phyloP scores from a whole-genome alignment of 92 coral and sea anemone genomes.

The Zoanthus sansibaricus region DNA sequence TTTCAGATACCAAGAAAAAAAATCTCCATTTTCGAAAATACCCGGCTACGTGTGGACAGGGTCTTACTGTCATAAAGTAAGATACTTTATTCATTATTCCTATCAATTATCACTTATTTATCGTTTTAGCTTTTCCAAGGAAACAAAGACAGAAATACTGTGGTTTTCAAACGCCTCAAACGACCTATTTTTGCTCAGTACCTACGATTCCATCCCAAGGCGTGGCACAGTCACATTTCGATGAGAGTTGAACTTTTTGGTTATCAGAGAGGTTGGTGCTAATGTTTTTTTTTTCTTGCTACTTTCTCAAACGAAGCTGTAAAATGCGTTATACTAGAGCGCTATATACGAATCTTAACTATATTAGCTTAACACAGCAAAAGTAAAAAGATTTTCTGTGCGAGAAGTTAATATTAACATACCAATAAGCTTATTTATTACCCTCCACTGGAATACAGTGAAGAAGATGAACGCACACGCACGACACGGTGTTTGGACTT shows the following conservation, averaged over 20 bases:
- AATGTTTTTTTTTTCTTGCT: too few relatives aligned
- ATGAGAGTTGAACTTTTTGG: conserved; percentile 93
- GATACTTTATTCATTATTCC: not conserved
- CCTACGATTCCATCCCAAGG: conserved; percentile 89
- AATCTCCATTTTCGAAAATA: too few relatives aligned
- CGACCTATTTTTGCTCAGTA: conserved; percentile 70
- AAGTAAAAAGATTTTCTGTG: too few relatives aligned
- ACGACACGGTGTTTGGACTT: too few relatives aligned
- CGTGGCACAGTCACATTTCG: conserved; percentile 84
- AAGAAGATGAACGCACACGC: too few relatives aligned
- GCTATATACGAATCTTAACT: not conserved
- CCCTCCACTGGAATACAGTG: too few relatives aligned
- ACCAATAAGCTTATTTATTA: too few relatives aligned
- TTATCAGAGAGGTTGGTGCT: conserved; percentile 74
- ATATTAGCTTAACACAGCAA: too few relatives aligned
- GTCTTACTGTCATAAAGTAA: not conserved
- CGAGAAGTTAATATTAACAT: too few relatives aligned
- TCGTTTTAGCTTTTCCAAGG: conserved; percentile 81
- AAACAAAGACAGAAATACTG: conserved; percentile 80
- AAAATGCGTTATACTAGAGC: not conserved
- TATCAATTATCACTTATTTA: not conserved
- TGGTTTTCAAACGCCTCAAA: conserved; percentile 66
- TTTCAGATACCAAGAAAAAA: too few relatives aligned
- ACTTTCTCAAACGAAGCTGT: not conserved
- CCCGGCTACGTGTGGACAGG: too few relatives aligned